Percentiles rank a stretch among this genome's conserved stretches.
Conservation (phyloP, 2,888 invertebrate species). For the Dryobotodes eremita region DNA sequence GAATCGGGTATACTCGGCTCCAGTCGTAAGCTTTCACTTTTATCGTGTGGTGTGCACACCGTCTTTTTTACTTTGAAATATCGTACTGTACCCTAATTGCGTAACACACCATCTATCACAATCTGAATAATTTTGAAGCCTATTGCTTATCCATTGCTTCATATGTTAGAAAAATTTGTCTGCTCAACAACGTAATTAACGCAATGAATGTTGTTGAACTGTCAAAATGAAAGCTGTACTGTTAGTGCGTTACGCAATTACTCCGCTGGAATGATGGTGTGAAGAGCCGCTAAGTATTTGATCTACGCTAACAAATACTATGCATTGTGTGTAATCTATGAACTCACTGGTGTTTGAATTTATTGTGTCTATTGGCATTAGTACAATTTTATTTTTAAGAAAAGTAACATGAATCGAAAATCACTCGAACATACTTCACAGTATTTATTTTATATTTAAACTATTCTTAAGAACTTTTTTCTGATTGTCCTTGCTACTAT, state of each 20-base stretch:
- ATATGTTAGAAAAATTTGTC: too few species aligned
- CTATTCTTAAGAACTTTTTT: not conserved
- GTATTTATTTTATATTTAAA: constrained; percentile 21
- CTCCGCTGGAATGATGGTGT: too few species aligned
- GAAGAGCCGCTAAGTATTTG: too few species aligned
- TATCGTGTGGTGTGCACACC: not conserved
- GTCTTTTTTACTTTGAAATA: not conserved
- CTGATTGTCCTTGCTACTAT: not conserved
- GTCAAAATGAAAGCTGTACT: too few species aligned
- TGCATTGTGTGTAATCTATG: not conserved
- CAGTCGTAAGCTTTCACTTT: not conserved
- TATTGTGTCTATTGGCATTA: not conserved
- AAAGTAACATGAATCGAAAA: not conserved
- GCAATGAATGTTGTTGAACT: too few species aligned
- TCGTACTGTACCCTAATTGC: too few species aligned
- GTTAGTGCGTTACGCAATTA: too few species aligned
- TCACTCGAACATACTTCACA: constrained; percentile 5
- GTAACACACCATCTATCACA: too few species aligned
- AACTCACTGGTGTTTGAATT: not conserved
- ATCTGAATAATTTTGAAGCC: too few species aligned
- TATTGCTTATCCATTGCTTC: too few species aligned
- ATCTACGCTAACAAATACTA: not conserved
- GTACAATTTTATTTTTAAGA: constrained; percentile 10
- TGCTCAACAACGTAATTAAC: too few species aligned
- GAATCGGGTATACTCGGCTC: not conserved